Evolutionary conservation across 2,797 vertebrate genomes (phyloP), one percentile per base, ranked within the genome.

Genomic region (Siniperca scherzeri): DNA sequence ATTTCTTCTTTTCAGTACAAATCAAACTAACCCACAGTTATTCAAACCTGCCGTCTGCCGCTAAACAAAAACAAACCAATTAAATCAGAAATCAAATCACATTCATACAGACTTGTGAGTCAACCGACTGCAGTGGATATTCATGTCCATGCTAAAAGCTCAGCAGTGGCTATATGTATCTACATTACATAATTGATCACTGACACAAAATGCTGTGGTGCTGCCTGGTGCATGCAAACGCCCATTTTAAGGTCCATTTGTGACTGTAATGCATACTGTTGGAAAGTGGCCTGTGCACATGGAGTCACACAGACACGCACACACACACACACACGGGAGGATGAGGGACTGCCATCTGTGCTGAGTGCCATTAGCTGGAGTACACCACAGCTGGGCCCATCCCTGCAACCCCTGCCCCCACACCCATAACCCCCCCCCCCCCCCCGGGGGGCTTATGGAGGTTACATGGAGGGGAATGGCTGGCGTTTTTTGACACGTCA

Each of bases 361-460:
- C 86, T 5, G 80, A 86, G 87, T 72, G 85, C 87, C 70, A 93
- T 93, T 92, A 93, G 85, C 88, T 57, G 48, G 79, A 91, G 80
- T 77, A 70, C 74, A 74, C 83, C 90, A 89, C 93, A 92, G 92
- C 94, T 94, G 93, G 93, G 80, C 86, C 78, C 70, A 69, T 87
- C 85, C 79, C 80, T 50, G 50, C 53, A 33, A 75, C 79, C 79
- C 72, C 79, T 66, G 16, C 78, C 90, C 80, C 84, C 77, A 42
- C 70, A 64, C 40, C 36, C 70, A 52, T 27, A 30, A 55, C 61
- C 46, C 36, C 72, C 64, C 61, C 48, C 0, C 52, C 61, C 46
- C 36, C 72, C 64, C 61, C 48, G 0, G 14, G 80, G 77, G 81
- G 81, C 72, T 85, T 57, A 69, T 68, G 76, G 70, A 89, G 86